Evolutionary conservation across 2,797 vertebrate species (phyloP), one percentile per base, ranked within the genome.

Genomic region (Uromys caudimaculatus): DNA sequence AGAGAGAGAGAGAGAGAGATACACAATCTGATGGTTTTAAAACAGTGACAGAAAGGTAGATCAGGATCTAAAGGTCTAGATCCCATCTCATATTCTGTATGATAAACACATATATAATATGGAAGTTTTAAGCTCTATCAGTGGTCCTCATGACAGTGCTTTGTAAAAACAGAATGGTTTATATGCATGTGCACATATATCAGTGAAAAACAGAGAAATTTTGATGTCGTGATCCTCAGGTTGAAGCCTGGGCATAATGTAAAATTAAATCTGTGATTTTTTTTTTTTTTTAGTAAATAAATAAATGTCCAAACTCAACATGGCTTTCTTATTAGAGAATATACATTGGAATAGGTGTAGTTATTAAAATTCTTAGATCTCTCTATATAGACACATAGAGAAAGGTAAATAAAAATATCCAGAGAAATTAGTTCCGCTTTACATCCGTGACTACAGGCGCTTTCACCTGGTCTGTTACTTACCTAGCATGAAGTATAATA

Each of bases 401-500:
- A 67, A 27, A 35, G 5, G 62, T 12, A 71, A 60, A 86, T 35
- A 69, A 84, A 90, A 90, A 71, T 29, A 94, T 13, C 44, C 27
- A 69, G 38, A 90, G 29, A 83, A 90, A 89, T 27, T 76, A 44
- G 32, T 21, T 90, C 78, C 64, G 50, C 24, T 16, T 90, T 19
- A 81, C 5, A 78, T 12, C 32, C 10, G 50, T 78, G 54, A 89
- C 6, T 69, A 90, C 76, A 97, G 41, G 71, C 11, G 67, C 1
- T 9, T 2, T 44, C 12, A 2, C 91, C 64, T 23, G 38, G 75
- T 52, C 58, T 62, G 35, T 82, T 91, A 98, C 98, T 98, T 98
- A 97, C 98, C 98, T 98, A 98, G 67, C 97, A 99, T 98, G 97
- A 99, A 99, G 97, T 99, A 99, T 84, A 98, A 95, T 7, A 99